Evolutionary conservation across 2,797 vertebrate genomes (phyloP), one percentile per base, ranked within the genome.

Genomic region (Pogonophryne albipinna): DNA sequence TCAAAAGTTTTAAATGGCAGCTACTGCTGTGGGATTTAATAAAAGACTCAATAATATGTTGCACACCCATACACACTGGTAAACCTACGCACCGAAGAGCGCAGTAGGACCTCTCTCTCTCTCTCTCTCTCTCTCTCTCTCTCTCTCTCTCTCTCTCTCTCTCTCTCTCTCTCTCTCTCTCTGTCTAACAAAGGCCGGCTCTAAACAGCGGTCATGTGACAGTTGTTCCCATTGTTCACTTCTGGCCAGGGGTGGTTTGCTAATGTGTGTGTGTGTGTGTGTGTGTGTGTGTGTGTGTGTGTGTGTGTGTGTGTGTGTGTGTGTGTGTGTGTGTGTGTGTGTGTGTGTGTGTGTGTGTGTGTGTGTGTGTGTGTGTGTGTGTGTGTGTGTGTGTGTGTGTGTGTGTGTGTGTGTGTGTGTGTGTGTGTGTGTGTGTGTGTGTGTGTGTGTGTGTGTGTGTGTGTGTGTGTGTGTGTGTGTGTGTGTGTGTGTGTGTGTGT

Each of bases 181-280:
- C 61, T 38, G 34, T 69, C 41, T 47, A 85, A 94, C 93, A 89
- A 91, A 88, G 95, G 71, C 86, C 72, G 83, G 72, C 83, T 91
- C 88, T 83, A 38, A 87, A 70, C 87, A 80, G 70, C 57, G 31
- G 94, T 94, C 90, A 87, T 91, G 95, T 95, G 93, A 95, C 93
- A 78, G 84, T 93, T 91, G 89, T 85, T 91, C 81, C 92, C 91
- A 87, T 85, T 93, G 91, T 90, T 82, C 91, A 83, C 85, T 85
- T 86, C 83, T 91, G 91, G 82, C 85, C 87, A 90, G 87, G 90
- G 88, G 92, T 93, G 90, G 91, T 84, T 92, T 84, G 64, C 85
- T 90, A 91, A 90, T 90, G 23, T 27, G 23, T 27, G 23, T 27
- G 23, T 27, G 23, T 27, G 23, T 27, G 23, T 27, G 23, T 27